These are phyloP conservation scores for Condylostylus longicornis DNA, from an alignment of 1,140 invertebrate species.

Conservation along the genomic window DNA sequence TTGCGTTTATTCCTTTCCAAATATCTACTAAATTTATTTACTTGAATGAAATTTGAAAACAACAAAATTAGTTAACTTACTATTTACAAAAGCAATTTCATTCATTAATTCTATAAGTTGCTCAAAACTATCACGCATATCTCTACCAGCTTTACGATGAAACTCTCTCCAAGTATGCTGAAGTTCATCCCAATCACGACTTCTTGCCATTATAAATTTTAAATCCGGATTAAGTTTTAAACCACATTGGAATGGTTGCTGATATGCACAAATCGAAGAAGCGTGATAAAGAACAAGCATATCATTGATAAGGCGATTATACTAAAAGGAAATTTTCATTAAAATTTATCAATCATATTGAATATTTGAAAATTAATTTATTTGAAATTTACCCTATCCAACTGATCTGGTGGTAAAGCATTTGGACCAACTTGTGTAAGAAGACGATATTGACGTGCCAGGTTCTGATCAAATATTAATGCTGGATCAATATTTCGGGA, in stretches of 20 bases:
- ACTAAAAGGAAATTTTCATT: conserved; percentile 45
- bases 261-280: conserved; percentile 70
- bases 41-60: too few relatives aligned
- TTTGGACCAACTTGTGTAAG: conserved; percentile 69
- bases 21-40: too few relatives aligned
- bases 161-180: conserved; percentile 78
- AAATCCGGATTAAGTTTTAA: conserved; percentile 66
- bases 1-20: too few relatives aligned
- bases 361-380: neutral
- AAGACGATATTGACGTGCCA: conserved; percentile 58
- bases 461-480: conserved; percentile 48
- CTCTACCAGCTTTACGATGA: conserved; percentile 60
- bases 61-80: conserved; percentile 40
- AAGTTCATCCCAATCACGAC: conserved; percentile 69
- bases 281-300: conserved; percentile 78
- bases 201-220: conserved; percentile 50
- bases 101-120: conserved; percentile 73
- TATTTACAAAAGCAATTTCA: conserved; percentile 70
- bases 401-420: conserved; percentile 64
- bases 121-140: conserved; percentile 65
- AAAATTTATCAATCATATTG: neutral
- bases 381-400: conserved; percentile 54
- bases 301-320: conserved; percentile 69
- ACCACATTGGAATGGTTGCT: conserved; percentile 66
- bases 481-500: conserved; percentile 48